Base-by-base conservation (phyloP, 30 jellyfish, hydroid and myxozoan species). In the Chironex yamaguchii region DNA sequence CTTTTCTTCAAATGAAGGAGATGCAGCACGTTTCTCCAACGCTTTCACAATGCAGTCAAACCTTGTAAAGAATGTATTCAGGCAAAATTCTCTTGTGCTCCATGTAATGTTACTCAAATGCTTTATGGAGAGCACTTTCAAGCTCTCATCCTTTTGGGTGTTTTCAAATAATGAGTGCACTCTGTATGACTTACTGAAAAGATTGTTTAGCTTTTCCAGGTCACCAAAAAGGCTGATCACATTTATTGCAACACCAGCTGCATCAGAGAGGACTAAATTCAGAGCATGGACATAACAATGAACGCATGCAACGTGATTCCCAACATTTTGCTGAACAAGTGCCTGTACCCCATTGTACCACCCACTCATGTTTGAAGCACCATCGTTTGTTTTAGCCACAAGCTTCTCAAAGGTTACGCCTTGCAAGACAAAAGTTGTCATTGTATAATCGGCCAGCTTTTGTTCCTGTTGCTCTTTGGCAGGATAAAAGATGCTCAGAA, bases 361-460 rank as follows among this genome's bases (percentile, higher is more conserved):
- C 85, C 85, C 80, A 58, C 79, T 52, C 89, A 77, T 77, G 49
- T 77, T 77, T 52, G 89, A 77, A 52, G 91, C 91, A 58, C 85
- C 73, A 29, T 80, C 85, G 76, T 62, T 62, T 13, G 91, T 62
- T 78, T 62, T 72, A 2, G 84, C 91, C 73, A 80, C 54, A 63
- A 80, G 73, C 82, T 80, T 65, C 71, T 80, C 90, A 20, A 75
- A 75, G 77, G 88, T 26, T 26, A 75, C 88, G 53, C 88, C 88
- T 75, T 75, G 88, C 78, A 75, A 21, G 35, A 50, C 29, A 50
- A 77, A 77, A 1, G 89, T 52, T n/a, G 79, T 58, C 58, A 52
- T 52, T 58, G 79, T 52, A 77, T 62, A 80, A 63, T 64, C 66
- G 64, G 36, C 66, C 31, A 63, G 91, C 91, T 34, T 36, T 62